These are phyloP conservation scores for Subanguina moxae DNA, from an alignment of 1,140 invertebrate species.

Conservation along the genomic window DNA sequence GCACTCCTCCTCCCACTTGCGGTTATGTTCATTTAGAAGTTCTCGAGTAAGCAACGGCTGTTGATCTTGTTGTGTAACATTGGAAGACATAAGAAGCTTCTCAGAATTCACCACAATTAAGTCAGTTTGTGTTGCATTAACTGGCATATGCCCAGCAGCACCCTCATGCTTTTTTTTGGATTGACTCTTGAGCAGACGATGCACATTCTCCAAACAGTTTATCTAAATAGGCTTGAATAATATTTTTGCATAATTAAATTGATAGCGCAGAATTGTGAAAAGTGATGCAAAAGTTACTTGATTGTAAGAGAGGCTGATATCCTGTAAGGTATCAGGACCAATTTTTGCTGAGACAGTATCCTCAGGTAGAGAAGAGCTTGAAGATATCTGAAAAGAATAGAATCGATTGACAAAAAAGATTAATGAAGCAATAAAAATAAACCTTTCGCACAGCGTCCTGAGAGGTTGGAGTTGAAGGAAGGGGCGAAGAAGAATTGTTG, in stretches of 20 bases:
- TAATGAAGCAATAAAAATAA: neutral
- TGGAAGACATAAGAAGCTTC: neutral
- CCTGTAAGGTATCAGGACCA: neutral
- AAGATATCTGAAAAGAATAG: no score
- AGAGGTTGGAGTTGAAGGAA: no score
- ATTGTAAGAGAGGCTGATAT: conserved; percentile 8
- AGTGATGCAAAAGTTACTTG: conserved; percentile 11
- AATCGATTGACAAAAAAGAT: no score
- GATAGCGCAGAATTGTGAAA: no score
- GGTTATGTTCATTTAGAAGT: conserved; percentile 48
- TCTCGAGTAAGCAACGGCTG: conserved; percentile 38
- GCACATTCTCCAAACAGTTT: conserved; percentile 58
- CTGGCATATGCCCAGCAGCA: neutral
- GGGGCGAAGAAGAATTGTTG: no score
- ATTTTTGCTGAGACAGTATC: neutral
- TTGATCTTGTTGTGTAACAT: conserved; percentile 1
- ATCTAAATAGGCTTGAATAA: conserved; percentile 37
- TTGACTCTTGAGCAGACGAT: conserved; percentile 57
- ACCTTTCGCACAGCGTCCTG: no score
- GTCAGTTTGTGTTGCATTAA: neutral
- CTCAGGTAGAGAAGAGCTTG: no score
- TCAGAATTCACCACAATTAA: neutral
- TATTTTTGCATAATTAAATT: no score
- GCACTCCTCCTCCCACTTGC: conserved; percentile 47
- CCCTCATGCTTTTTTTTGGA: conserved; percentile 3